Conservation (phyloP, 2,113 vertebrate genomes). For the Hipposideros armiger region DNA sequence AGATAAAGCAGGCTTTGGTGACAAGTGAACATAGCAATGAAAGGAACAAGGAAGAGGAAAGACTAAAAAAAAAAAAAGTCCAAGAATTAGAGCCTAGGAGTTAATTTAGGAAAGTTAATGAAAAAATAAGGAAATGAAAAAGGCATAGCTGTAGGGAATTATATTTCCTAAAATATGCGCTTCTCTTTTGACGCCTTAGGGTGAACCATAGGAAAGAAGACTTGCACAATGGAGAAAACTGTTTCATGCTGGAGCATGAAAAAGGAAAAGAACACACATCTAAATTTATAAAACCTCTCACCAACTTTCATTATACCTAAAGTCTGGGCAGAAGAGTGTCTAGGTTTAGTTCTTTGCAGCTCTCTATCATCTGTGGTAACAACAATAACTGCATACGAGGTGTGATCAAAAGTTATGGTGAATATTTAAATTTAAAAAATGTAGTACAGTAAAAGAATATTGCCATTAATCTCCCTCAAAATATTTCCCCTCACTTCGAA, state of each 20-base stretch:
- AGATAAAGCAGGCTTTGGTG: background rate
- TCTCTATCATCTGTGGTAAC: background rate
- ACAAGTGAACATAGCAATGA: background rate
- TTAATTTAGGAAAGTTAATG: background rate
- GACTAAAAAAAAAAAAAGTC: background rate
- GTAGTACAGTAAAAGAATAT: too few relatives aligned
- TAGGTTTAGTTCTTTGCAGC: background rate
- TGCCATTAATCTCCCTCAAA: too few relatives aligned
- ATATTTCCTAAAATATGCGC: background rate
- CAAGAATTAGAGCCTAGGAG: background rate
- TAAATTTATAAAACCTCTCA: background rate
- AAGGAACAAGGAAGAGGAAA: background rate
- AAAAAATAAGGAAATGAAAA: conserved; percentile 31
- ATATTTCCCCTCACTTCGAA: too few relatives aligned
- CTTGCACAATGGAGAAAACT: background rate
- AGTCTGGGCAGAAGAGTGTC: background rate
- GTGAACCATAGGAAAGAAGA: background rate
- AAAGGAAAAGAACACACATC: background rate
- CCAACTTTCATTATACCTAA: background rate
- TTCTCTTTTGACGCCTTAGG: background rate
- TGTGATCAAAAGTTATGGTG: too few relatives aligned
- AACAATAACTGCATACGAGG: background rate
- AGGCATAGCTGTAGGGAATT: background rate
- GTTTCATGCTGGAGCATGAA: background rate
- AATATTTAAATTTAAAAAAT: too few relatives aligned